Percentiles rank a stretch among this genome's conserved stretches.
Evolutionary conservation across 2,797 vertebrate genomes (phyloP).

Genomic region (Sebastes steindachneri): DNA sequence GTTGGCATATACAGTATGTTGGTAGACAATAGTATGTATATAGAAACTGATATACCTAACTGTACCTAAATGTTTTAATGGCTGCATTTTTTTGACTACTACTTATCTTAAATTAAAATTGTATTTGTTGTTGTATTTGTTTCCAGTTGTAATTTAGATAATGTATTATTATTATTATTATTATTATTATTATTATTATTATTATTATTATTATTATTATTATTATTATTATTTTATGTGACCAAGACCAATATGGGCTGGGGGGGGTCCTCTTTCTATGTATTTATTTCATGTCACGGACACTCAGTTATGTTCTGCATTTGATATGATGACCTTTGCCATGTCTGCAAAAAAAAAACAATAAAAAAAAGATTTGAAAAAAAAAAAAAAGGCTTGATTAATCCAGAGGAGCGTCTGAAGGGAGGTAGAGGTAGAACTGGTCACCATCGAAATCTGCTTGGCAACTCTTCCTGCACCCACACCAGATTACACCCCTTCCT

Average conservation of each 20-base stretch:
- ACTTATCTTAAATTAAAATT: background rate
- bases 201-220: too few species aligned
- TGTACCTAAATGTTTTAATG: background rate
- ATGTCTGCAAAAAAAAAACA: too few species aligned
- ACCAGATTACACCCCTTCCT: background rate
- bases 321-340: too few species aligned
- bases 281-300: too few species aligned
- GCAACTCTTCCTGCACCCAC: background rate
- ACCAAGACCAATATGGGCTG: too few species aligned
- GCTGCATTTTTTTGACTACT: background rate
- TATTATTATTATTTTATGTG: too few species aligned
- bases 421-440: background rate
- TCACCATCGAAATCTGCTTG: background rate
- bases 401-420: background rate
- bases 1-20: background rate
- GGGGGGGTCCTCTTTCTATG: too few species aligned
- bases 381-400: background rate
- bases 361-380: too few species aligned
- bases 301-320: too few species aligned
- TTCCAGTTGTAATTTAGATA: background rate
- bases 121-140: background rate
- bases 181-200: background rate
- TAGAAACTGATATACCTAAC: background rate
- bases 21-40: background rate
- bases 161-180: background rate